Base-by-base conservation (phyloP, 92 coral and sea anemone species). In the Isaurus tuberculatus region DNA sequence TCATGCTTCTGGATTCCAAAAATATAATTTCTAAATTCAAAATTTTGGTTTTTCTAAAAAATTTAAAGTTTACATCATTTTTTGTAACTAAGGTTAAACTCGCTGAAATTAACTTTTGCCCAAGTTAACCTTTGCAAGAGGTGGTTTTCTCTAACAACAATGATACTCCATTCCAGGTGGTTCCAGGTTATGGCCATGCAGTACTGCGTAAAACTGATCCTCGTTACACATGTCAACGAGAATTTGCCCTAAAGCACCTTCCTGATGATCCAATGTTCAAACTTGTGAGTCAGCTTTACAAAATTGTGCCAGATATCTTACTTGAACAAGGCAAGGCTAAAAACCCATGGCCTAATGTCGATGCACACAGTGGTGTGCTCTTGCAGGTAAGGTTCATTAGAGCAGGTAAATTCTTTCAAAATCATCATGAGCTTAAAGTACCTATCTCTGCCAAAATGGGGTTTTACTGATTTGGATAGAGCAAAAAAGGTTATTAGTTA, bases 321-420 rank as follows among this genome's bases (percentile, higher is more conserved):
- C 89, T 96, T 33, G 97, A 96, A 55, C 98, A 94, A 69, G 99
- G 99, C 88, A 96, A 94, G 85, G 99, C 99, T 27, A 96, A 96
- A 88, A 96, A 96, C 82, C 99, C 99, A 25, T 96, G 99, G 99
- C 99, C 99, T 8, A 96, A 96, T 89, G 99, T 96, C 28, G 99
- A 96, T 73, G 99, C 99, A 17, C 99, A 96, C 73, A 96, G 99
- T 87, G 99, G 99, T 20, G 99, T 96, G 25, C 90, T 96, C 13
- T 85, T 93, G 28, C 95, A 92, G 95, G 98, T 95, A 64, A 25
- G 72, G 70, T 37, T 51, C 44, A 25, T 20, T 27, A n/a, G 6
- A 22, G 25, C 8, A 17, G 22, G 27, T 15, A 19, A 49, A 15
- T 6, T 42, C 16, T 15, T 11, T 46, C 16, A 11, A 15, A n/a